Conservation (phyloP, 1,140 invertebrate species). For the Dreissena rostriformis region DNA sequence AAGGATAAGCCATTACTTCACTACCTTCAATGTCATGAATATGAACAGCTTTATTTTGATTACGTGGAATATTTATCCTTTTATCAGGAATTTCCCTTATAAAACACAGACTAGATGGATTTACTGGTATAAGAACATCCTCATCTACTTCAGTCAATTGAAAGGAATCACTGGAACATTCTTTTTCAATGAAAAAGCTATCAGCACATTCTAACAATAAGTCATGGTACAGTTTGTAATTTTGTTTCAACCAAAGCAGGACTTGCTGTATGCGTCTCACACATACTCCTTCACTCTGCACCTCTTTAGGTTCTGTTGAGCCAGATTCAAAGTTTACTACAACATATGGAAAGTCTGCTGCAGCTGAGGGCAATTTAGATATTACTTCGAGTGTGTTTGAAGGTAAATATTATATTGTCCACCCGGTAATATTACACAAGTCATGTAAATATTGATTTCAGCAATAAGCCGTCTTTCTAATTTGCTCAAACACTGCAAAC, state of each 20-base stretch:
- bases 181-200: not conserved
- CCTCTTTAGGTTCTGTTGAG: not conserved
- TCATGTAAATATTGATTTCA: constrained; percentile 19
- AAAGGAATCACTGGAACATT: not conserved
- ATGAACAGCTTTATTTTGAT: constrained; percentile 31
- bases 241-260: constrained; percentile 42
- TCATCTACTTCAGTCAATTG: constrained; percentile 3
- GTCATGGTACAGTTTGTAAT: constrained; percentile 41
- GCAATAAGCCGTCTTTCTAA: constrained; percentile 39
- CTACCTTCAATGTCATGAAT: constrained; percentile 9
- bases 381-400: not conserved
- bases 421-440: not conserved
- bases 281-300: not conserved
- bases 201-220: too few relatives aligned
- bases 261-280: constrained; percentile 7
- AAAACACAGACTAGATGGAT: not conserved
- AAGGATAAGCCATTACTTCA: constrained; percentile 41
- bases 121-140: constrained; percentile 8
- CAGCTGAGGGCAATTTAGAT: not conserved
- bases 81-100: not conserved
- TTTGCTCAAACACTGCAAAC: constrained; percentile 1
- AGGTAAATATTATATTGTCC: constrained; percentile 3
- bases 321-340: not conserved
- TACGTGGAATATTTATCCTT: constrained; percentile 5
- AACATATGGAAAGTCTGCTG: not conserved